Evolutionary conservation across 2,113 vertebrate genomes (phyloP).

Genomic region (Oncorhynchus tshawytscha): DNA sequence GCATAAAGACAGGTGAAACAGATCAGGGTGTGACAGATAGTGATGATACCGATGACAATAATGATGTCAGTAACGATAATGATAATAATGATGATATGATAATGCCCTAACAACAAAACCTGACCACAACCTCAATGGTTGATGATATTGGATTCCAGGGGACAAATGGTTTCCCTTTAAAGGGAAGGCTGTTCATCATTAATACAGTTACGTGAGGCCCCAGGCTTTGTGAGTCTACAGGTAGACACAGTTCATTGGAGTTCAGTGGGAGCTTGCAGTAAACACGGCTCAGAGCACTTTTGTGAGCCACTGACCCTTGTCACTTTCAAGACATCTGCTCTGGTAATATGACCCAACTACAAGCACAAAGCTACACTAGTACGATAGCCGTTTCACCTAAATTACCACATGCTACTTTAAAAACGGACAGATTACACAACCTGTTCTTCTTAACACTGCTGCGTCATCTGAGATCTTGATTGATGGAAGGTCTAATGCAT

Average conservation of each 20-base stretch:
- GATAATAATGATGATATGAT: no score
- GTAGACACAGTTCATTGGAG: neutral
- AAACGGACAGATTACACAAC: neutral
- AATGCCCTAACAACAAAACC: no score
- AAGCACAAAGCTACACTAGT: conserved; percentile 5
- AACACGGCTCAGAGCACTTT: conserved; percentile 19
- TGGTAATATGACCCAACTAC: conserved; percentile 25
- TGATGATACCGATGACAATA: no score
- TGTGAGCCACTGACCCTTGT: conserved; percentile 10
- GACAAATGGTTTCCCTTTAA: neutral
- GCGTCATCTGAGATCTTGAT: neutral
- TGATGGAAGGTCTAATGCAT: neutral
- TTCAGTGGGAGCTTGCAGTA: neutral
- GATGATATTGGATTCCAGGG: neutral
- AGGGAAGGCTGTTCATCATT: neutral
- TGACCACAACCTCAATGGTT: neutral
- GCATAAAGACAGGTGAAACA: no score
- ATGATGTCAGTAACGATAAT: no score
- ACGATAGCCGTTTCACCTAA: neutral
- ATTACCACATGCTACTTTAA: neutral
- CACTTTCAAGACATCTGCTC: conserved; percentile 25
- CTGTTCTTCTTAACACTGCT: neutral
- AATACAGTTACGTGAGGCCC: neutral
- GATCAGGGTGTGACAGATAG: no score
- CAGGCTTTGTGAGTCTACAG: no score